Base-by-base conservation (phyloP, 2,888 invertebrate genomes). In the Liopterus haemorrhoidalis region DNA sequence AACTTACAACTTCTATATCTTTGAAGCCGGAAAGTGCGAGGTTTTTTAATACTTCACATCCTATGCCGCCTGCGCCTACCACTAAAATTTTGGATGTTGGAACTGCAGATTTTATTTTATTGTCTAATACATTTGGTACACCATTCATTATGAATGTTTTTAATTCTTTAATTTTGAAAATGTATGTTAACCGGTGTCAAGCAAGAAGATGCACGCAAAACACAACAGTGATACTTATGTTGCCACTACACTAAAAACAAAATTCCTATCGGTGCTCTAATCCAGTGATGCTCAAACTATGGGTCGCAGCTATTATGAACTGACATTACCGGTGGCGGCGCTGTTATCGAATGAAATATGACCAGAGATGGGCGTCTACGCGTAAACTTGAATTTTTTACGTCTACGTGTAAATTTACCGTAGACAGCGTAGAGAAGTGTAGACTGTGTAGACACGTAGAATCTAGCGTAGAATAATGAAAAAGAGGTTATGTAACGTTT, bases 51-150 rank as follows among this genome's bases (percentile, higher is more conserved):
- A 99, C 80, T 72, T 99, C 99, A 72, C 97, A 99, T 52, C 99
- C 99, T 61, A 99, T 99, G 46, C 99, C 99, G 53, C 99, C 99
- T 59, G 99, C 97, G 41, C 99, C 99, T 18, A 93, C 90, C 11
- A 93, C 83, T 49, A 93, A 72, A 37, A 93, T 71, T 70, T 87
- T 89, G 8, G 85, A 78, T 54, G 75, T 72, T 16, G 76, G 72
- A 49, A 89, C 78, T 35, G 78, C 72, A 58, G 80, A 75, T 50
- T 79, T 78, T 50, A 85, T 65, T 58, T 77, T 74, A 49, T 75
- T 71, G 46, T 76, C 73, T 43, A 86, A 78, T 57, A 85, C 78
- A 50, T 82, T 81, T 53, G 78, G 72, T 55, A 83, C 71, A 51
- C 73, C 68, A 41, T 81, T 77, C 58, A 53, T 25, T 14, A 33